Conservation (phyloP, 2,797 vertebrate genomes). For the Chloroceryle inda region DNA sequence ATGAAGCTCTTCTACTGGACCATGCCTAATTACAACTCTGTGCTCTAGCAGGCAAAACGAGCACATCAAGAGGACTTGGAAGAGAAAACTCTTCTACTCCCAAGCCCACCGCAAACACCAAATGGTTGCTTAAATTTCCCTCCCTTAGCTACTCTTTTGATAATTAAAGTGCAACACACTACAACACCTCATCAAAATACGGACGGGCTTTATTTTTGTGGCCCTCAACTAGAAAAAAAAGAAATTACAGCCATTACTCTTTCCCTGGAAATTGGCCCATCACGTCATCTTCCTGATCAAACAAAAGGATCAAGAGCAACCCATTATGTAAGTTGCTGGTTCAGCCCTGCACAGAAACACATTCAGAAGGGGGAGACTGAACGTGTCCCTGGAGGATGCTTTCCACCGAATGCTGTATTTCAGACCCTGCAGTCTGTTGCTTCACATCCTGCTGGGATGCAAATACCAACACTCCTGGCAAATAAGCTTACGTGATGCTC, state of each 20-base stretch:
- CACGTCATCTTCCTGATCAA: not conserved
- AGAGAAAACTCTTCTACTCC: not conserved
- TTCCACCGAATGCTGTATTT: not conserved
- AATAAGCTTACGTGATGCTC: not conserved
- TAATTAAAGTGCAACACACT: not conserved
- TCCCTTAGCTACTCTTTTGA: not conserved
- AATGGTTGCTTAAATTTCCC: not conserved
- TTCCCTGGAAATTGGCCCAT: not conserved
- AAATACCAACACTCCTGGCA: not conserved
- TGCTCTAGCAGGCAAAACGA: not conserved
- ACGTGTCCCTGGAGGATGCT: not conserved
- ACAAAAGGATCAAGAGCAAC: not conserved
- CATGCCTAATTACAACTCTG: not conserved
- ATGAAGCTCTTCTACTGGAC: not conserved
- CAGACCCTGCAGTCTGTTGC: not conserved
- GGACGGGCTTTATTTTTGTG: not conserved
- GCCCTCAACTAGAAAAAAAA: not conserved
- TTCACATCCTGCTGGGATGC: not conserved
- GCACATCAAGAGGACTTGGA: not conserved
- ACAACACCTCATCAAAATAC: fast-evolving
- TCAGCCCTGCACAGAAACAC: not conserved
- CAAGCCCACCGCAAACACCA: not conserved
- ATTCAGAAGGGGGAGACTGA: not conserved
- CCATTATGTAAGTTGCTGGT: not conserved
- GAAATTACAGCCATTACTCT: not conserved